Conservation (phyloP, 1,140 invertebrate species). For the Andricus grossulariae region DNA sequence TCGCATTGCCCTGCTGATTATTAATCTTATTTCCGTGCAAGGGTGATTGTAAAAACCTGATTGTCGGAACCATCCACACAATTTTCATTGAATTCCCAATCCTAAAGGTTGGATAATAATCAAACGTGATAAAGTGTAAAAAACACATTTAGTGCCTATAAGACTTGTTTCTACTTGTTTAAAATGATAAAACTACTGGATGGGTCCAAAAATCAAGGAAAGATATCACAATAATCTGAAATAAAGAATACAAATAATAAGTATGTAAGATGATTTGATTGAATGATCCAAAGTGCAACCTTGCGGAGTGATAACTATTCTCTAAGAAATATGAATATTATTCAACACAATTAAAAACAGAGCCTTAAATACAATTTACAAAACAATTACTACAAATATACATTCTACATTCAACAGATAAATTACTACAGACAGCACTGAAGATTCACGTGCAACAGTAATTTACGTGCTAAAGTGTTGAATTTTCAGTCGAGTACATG, state of each 20-base stretch:
- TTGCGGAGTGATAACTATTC: too few species aligned
- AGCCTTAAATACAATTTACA: too few species aligned
- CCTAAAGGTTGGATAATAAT: not conserved
- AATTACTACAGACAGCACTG: not conserved
- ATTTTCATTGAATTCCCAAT: not conserved
- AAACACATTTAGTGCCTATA: too few species aligned
- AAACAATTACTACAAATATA: not conserved
- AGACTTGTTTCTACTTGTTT: too few species aligned
- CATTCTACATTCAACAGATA: not conserved
- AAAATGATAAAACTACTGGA: not conserved
- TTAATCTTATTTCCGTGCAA: not conserved
- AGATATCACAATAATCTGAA: constrained; percentile 38
- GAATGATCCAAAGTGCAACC: too few species aligned
- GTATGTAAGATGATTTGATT: not conserved
- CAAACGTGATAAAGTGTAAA: not conserved
- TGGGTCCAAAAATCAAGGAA: constrained; percentile 47
- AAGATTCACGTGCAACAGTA: not conserved
- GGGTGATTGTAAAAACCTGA: constrained; percentile 35
- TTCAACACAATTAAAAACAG: too few species aligned
- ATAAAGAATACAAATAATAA: constrained; percentile 15
- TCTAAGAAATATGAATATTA: too few species aligned
- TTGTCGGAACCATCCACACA: constrained; percentile 49
- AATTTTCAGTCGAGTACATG: not conserved
- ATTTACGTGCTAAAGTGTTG: not conserved
- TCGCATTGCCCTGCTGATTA: not conserved